Conservation (phyloP, 2,797 vertebrate species). For the Yasuhikotakia modesta region DNA sequence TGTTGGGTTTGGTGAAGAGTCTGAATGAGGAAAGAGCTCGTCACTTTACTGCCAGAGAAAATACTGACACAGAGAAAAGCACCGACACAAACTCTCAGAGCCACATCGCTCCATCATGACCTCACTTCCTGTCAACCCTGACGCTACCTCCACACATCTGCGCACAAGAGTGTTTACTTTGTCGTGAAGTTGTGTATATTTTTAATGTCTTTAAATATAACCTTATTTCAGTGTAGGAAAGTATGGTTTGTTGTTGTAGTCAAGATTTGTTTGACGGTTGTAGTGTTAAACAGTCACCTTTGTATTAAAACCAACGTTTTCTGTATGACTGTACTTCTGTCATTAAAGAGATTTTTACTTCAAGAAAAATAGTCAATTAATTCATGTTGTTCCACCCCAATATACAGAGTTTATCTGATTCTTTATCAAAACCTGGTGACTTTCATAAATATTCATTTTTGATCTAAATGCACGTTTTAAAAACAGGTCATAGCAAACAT, state of each 20-base stretch:
- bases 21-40: conserved; percentile 82
- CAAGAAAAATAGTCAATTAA: too few species aligned
- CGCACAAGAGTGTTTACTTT: conserved; percentile 10
- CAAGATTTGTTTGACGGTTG: background rate
- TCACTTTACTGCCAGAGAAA: conserved; percentile 59
- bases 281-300: background rate
- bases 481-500: too few species aligned
- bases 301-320: background rate
- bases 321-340: too few species aligned
- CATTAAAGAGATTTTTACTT: too few species aligned
- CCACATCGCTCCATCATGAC: conserved; percentile 54
- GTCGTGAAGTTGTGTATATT: background rate
- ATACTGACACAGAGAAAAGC: conserved; percentile 23
- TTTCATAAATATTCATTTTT: too few species aligned
- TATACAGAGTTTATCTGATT: too few species aligned
- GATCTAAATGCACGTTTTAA: too few species aligned
- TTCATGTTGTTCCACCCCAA: too few species aligned
- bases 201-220: background rate
- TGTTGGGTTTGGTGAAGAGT: conserved; percentile 83
- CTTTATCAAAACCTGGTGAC: too few species aligned
- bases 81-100: conserved; percentile 34
- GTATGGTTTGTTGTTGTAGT: background rate
- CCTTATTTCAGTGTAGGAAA: conserved; percentile 9
- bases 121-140: background rate
- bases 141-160: conserved; percentile 14